A percentile compares a stretch with the other conserved stretches of the same genome.
Conservation (phyloP, 2,797 vertebrate genomes). For the Hydrolagus colliei region DNA sequence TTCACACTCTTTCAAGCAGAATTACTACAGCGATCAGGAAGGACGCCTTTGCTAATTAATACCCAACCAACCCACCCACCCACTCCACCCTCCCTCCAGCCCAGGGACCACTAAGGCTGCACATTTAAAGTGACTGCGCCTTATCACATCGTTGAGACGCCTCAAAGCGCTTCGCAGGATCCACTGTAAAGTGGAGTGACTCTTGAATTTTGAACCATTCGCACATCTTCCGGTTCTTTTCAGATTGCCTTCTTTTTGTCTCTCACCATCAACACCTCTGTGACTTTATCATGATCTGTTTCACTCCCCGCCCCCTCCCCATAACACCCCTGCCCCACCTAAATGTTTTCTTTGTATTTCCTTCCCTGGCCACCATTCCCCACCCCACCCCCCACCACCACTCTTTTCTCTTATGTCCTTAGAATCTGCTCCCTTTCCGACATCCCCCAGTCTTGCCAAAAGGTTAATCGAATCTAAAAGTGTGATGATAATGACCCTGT, state of each 20-base stretch:
- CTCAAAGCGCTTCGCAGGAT: no score
- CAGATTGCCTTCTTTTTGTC: not conserved
- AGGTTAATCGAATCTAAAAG: not conserved
- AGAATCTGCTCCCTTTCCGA: not conserved
- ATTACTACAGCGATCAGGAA: no score
- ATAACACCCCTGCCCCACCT: no score
- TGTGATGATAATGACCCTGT: not conserved
- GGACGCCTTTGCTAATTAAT: no score
- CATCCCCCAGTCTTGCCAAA: not conserved
- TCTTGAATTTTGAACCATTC: not conserved
- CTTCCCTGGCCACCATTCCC: not conserved
- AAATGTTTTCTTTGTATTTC: not conserved
- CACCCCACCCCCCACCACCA: not conserved
- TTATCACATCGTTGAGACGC: no score
- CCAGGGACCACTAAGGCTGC: no score
- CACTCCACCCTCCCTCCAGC: no score
- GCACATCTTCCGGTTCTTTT: not conserved
- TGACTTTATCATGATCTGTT: no score
- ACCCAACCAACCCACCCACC: no score
- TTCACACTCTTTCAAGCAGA: no score
- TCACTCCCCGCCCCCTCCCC: not conserved
- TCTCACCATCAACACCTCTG: not conserved
- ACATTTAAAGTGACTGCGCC: no score
- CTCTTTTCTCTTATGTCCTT: not conserved
- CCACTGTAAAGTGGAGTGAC: not conserved